A percentile compares a stretch with the other conserved stretches of the same genome.
Conservation (phyloP, 2,113 vertebrate genomes). For the Semnopithecus entellus region DNA sequence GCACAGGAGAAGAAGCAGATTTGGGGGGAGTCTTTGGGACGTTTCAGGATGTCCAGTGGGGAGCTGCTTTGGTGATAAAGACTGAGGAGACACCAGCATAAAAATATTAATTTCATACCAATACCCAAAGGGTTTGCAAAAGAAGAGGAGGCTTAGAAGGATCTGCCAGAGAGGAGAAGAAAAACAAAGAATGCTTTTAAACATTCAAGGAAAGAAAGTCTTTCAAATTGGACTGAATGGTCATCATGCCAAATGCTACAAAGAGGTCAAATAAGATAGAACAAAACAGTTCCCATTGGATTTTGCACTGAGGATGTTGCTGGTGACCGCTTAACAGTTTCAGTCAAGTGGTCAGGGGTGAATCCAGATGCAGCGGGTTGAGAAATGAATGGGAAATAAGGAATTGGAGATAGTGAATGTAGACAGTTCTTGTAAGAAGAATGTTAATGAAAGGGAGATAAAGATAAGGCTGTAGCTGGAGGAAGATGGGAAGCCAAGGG, state of each 20-base stretch:
- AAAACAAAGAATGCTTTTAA: not conserved
- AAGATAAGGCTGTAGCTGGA: not conserved
- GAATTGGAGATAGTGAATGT: not conserved
- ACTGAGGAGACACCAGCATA: not conserved
- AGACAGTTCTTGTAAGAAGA: not conserved
- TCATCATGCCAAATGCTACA: not conserved
- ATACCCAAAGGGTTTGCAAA: not conserved
- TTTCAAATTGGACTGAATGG: not conserved
- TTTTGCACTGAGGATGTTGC: not conserved
- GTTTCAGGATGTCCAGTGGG: not conserved
- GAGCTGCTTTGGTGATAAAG: not conserved
- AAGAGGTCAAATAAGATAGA: constrained; percentile 1
- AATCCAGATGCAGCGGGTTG: not conserved
- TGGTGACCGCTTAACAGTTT: not conserved
- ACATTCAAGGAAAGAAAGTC: not conserved
- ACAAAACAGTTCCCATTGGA: not conserved
- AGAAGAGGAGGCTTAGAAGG: not conserved
- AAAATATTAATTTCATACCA: not conserved
- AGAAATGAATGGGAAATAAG: not conserved
- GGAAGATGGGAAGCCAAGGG: not conserved
- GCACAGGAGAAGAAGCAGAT: not conserved
- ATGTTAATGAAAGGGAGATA: not conserved
- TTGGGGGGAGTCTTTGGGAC: not conserved
- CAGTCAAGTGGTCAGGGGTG: not conserved
- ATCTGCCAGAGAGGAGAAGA: not conserved